phyloP scores from a whole-genome alignment of 2,113 vertebrate species.

The Plectropomus leopardus region DNA sequence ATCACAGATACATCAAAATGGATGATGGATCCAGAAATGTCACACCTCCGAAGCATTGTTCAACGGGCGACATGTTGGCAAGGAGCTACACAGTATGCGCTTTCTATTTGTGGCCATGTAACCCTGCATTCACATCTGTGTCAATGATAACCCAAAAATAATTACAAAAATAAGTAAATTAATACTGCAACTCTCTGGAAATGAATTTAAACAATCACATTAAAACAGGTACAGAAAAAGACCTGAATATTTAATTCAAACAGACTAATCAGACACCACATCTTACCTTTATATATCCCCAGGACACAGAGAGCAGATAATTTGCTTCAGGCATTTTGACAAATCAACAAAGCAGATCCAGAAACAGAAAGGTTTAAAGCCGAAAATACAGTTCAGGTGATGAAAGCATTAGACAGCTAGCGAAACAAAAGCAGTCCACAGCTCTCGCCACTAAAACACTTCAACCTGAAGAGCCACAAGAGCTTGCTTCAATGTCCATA shows the following conservation, averaged over 20 bases:
- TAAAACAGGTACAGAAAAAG: not conserved
- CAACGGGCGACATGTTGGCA: not conserved
- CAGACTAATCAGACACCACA: not conserved
- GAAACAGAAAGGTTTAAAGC: conserved; percentile 50
- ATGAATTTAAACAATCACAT: conserved; percentile 8
- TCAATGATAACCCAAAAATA: conserved; percentile 7
- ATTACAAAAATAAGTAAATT: too few relatives aligned
- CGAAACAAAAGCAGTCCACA: conserved; percentile 26
- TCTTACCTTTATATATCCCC: conserved; percentile 99
- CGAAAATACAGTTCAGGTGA: conserved; percentile 17
- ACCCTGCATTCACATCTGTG: not conserved
- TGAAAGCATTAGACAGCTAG: conserved; percentile 21
- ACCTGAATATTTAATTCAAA: not conserved
- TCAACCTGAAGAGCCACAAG: conserved; percentile 35
- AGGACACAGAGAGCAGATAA: conserved; percentile 97
- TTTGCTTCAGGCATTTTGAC: conserved; percentile 97
- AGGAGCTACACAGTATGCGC: not conserved
- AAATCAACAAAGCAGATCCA: conserved; percentile 60
- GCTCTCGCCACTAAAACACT: conserved; percentile 22
- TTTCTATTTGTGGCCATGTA: conserved; percentile 6
- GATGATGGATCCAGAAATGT: conserved; percentile 33
- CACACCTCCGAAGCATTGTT: conserved; percentile 30
- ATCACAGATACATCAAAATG: conserved; percentile 29
- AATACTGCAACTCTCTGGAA: not conserved
- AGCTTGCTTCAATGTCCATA: conserved; percentile 19